Evolutionary conservation across 1,140 invertebrate genomes (phyloP).

Genomic region (Trachelipus rathkii): DNA sequence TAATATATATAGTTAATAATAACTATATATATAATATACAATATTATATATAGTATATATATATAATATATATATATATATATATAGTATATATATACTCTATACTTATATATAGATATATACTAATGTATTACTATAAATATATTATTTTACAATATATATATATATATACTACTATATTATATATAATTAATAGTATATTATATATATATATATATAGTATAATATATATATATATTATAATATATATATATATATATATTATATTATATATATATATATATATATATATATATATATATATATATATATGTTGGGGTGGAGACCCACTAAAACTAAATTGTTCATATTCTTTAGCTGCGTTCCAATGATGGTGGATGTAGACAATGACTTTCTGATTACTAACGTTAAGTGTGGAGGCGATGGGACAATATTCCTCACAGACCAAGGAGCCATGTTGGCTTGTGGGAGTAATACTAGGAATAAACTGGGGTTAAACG

Average conservation of each 20-base stretch:
- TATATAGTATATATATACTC: too few relatives aligned
- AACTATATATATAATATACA: too few relatives aligned
- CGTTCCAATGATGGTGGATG: conserved; percentile 53
- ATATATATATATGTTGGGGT: background rate
- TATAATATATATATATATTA: conserved; percentile 11
- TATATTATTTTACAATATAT: too few relatives aligned
- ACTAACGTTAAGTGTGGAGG: conserved; percentile 60
- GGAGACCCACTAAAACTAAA: too few relatives aligned
- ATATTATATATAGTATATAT: too few relatives aligned
- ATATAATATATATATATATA: too few relatives aligned
- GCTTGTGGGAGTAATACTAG: conserved; percentile 65
- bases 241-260: conserved; percentile 10
- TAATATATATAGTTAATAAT: too few relatives aligned
- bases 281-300: conserved; percentile 31
- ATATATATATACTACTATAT: conserved; percentile 17
- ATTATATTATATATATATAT: conserved; percentile 41
- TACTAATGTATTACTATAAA: too few relatives aligned
- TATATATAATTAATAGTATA: too few relatives aligned
- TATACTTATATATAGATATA: too few relatives aligned
- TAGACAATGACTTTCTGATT: conserved; percentile 55
- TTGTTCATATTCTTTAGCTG: conserved; percentile 48
- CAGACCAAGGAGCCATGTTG: conserved; percentile 60
- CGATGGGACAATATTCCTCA: conserved; percentile 64
- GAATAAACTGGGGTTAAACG: conserved; percentile 66
- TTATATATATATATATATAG: conserved; percentile 12